Percentiles rank a stretch among this genome's conserved stretches.
phyloP scores from a whole-genome alignment of 2,113 vertebrate genomes.

The Gavia stellata region DNA sequence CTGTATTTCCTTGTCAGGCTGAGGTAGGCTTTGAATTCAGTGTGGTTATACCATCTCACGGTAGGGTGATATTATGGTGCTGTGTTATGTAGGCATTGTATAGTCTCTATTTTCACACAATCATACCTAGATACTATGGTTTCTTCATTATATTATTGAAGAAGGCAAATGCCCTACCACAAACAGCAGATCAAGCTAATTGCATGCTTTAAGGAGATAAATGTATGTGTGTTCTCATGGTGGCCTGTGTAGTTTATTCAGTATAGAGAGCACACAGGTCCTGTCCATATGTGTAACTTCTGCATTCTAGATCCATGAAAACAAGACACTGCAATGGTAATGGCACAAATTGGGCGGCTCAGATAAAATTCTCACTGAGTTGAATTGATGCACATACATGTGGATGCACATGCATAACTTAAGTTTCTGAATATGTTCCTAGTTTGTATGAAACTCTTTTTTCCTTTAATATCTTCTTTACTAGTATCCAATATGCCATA shows the following conservation, averaged over 20 bases:
- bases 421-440: background rate
- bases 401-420: background rate
- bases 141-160: background rate
- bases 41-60: background rate
- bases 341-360: background rate
- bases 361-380: background rate
- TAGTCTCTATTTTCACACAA: background rate
- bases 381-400: accelerated
- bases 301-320: background rate
- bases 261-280: background rate
- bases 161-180: background rate
- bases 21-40: background rate
- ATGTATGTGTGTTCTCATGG: background rate
- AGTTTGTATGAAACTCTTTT: background rate
- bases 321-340: background rate
- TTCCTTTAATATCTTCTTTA: background rate
- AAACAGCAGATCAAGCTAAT: background rate
- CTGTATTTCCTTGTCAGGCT: background rate
- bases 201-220: background rate
- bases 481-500: background rate
- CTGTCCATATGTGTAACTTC: background rate
- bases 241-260: background rate
- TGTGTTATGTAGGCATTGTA: background rate
- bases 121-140: background rate
- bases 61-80: background rate